Percentiles rank a stretch among this genome's conserved stretches.
phyloP scores from a whole-genome alignment of 1,140 invertebrate species.

The Steinernema feltiae region DNA sequence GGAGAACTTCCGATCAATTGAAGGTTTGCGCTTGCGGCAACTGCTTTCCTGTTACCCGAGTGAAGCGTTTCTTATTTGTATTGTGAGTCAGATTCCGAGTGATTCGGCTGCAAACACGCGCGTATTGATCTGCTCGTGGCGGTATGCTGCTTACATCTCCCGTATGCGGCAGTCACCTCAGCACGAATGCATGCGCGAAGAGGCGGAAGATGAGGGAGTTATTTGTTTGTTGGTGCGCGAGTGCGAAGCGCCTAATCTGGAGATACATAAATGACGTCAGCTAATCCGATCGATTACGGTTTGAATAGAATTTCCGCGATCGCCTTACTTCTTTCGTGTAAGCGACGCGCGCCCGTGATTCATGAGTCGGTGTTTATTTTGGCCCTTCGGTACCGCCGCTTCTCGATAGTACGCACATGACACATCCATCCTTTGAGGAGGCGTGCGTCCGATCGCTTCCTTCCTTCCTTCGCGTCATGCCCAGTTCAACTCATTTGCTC shows the following conservation, averaged over 20 bases:
- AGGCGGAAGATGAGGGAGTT: too few relatives aligned
- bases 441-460: not conserved
- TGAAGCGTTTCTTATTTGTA: not conserved
- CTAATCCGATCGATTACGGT: conserved; percentile 10
- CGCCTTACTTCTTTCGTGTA: conserved; percentile 6
- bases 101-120: not conserved
- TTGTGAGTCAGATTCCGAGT: not conserved
- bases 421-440: conserved; percentile 7
- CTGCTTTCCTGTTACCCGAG: not conserved
- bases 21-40: too few relatives aligned
- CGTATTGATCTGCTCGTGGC: not conserved
- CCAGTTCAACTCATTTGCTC: not conserved
- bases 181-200: too few relatives aligned
- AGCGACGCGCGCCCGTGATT: conserved; percentile 1
- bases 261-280: conserved; percentile 5
- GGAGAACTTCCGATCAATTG: too few relatives aligned
- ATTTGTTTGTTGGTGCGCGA: not conserved
- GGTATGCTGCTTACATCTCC: not conserved
- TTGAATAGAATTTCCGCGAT: not conserved
- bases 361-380: conserved; percentile 15
- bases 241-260: conserved; percentile 8
- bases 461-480: not conserved
- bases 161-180: too few relatives aligned
- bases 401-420: conserved; percentile 6
- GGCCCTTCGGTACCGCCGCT: not conserved